Conservation (phyloP, 2,113 vertebrate genomes). For the Ameiurus melas region DNA sequence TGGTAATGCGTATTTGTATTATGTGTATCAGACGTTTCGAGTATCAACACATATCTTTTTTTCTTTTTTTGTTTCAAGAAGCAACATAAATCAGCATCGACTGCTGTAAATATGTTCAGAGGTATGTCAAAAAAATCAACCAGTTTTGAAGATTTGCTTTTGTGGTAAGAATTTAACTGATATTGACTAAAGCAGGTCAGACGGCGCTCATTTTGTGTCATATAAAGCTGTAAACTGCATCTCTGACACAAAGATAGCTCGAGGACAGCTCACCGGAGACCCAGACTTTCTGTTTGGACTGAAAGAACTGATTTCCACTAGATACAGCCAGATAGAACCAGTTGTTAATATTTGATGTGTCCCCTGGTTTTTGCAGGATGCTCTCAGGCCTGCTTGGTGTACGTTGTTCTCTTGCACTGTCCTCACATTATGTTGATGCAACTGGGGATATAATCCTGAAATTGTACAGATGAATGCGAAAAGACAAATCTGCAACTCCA, state of each 20-base stretch:
- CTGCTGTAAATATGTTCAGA: background rate
- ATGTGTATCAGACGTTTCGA: background rate
- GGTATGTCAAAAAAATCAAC: background rate
- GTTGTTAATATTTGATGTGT: constrained; percentile 42
- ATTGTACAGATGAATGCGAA: background rate
- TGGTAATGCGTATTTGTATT: constrained; percentile 41
- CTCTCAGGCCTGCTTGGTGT: constrained; percentile 9
- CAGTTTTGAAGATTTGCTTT: background rate
- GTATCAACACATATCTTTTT: background rate
- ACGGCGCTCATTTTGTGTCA: background rate
- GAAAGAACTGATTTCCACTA: constrained; percentile 22
- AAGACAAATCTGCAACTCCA: background rate
- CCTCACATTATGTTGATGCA: constrained; percentile 47
- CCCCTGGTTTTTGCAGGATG: constrained; percentile 1
- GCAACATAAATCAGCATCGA: background rate
- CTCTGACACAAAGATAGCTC: constrained; percentile 17
- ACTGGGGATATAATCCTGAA: constrained; percentile 53
- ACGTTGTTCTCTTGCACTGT: constrained; percentile 24
- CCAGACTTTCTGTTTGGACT: constrained; percentile 22
- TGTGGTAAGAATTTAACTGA: background rate
- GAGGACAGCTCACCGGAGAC: constrained; percentile 31
- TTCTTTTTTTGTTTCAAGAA: background rate
- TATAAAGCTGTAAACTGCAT: constrained; percentile 10
- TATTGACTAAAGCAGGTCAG: background rate
- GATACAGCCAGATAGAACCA: constrained; percentile 11